Conservation (phyloP, 2,113 vertebrate genomes). For the Tapirus terrestris region DNA sequence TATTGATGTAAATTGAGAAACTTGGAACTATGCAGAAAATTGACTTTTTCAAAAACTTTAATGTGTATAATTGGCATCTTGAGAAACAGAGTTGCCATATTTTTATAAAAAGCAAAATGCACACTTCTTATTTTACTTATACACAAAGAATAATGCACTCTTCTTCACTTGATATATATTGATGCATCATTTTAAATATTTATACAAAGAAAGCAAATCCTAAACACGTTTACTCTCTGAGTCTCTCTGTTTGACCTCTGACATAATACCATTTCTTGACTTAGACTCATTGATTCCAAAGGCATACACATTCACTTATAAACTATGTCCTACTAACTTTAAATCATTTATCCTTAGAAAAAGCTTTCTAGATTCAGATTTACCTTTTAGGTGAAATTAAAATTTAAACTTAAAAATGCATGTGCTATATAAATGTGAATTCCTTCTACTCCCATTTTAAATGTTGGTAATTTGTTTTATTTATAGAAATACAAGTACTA, state of each 20-base stretch:
- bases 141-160: conserved; percentile 63
- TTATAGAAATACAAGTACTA: conserved; percentile 61
- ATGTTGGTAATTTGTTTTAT: conserved; percentile 27
- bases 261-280: conserved; percentile 65
- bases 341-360: conserved; percentile 67
- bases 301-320: conserved; percentile 61
- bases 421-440: not conserved
- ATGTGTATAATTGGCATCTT: conserved; percentile 4
- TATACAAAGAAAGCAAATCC: conserved; percentile 57
- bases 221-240: conserved; percentile 45
- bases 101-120: conserved; percentile 65
- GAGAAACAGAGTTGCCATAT: conserved; percentile 20
- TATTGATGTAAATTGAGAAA: conserved; percentile 27
- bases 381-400: conserved; percentile 28
- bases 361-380: conserved; percentile 66
- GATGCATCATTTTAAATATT: conserved; percentile 62
- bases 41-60: conserved; percentile 40
- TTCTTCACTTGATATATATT: conserved; percentile 38
- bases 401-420: conserved; percentile 57
- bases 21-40: conserved; percentile 39
- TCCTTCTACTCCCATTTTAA: conserved; percentile 12
- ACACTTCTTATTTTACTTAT: conserved; percentile 65
- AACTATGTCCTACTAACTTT: conserved; percentile 55
- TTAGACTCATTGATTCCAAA: conserved; percentile 75
- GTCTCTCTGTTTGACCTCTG: conserved; percentile 62